Base-by-base conservation (phyloP, 2,797 vertebrate genomes). In the Periparus ater region DNA sequence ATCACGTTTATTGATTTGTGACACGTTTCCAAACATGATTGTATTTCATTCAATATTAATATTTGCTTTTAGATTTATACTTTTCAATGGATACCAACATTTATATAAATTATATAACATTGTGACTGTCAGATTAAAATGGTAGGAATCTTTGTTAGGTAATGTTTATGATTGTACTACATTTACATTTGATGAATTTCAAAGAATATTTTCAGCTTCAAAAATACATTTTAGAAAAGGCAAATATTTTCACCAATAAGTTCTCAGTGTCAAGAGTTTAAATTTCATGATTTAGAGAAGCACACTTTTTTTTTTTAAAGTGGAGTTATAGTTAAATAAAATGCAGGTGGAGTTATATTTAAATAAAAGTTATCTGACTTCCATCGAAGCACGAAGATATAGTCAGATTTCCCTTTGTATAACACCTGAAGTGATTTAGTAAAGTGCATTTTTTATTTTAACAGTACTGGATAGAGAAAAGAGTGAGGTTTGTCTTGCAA, bases 361-460 rank as follows among this genome's bases (percentile, higher is more conserved):
- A 53, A 94, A 86, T 53, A 76, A 83, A 94, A 93, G 51, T 34
- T 4, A 13, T 73, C 32, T 74, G 63, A 54, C 36, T 89, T 74
- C 40, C 78, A 12, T 67, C 42, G 58, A 89, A 61, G 21, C 38
- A 80, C 1, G 34, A 74, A 79, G 44, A 61, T 63, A 58, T 60
- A 86, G 40, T 65, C 36, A 21, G 15, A 77, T 92, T 92, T 48
- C 50, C 45, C 17, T 85, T 80, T 0, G 2, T 83, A 36, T 83
- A 54, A 67, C 58, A 75, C 57, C 34, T 36, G 60, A 70, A 76
- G 40, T 62, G 44, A 63, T 77, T 87, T 65, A 87, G 23, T 80
- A 68, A 94, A 83, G 38, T 45, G 13, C 18, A 18, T 72, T 80
- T 91, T 94, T 94, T 13, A 62, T 87, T 91, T 84, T 79, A 76